These are phyloP conservation scores for Todus mexicanus DNA, from an alignment of 2,797 vertebrate species.

Conservation along the genomic window DNA sequence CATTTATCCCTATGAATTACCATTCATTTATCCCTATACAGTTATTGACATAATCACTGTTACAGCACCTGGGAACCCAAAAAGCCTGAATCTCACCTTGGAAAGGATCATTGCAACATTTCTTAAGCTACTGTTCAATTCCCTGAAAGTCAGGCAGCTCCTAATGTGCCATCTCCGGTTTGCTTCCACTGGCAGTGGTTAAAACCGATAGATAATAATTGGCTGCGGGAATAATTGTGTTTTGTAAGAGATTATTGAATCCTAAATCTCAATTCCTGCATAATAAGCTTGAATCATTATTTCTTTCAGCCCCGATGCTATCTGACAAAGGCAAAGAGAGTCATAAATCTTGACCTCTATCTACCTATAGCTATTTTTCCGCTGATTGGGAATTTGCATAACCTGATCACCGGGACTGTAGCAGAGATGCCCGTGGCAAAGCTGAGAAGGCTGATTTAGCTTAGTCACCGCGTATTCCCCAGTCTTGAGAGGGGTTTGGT, in stretches of 20 bases:
- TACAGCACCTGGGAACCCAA: not conserved
- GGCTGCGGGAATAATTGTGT: not conserved
- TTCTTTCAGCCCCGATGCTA: not conserved
- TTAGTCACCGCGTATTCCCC: not conserved
- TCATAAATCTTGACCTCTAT: not conserved
- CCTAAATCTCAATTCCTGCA: not conserved
- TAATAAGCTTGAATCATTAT: not conserved
- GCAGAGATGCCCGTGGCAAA: not conserved
- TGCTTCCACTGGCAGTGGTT: not conserved
- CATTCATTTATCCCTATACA: not conserved
- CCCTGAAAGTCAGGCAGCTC: not conserved
- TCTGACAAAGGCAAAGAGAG: not conserved
- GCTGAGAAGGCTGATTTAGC: not conserved
- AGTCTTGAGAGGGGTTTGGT: not conserved
- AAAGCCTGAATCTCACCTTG: not conserved
- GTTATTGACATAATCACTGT: not conserved
- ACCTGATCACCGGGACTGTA: not conserved
- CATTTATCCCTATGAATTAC: not conserved
- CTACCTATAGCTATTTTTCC: not conserved
- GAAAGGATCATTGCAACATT: not conserved
- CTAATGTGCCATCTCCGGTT: not conserved
- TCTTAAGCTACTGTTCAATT: not conserved
- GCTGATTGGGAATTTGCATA: not conserved
- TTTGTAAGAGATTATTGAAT: not conserved
- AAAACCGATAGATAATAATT: not conserved